Percentiles rank a stretch among this genome's conserved stretches.
These are phyloP conservation scores for Dendroctonus ponderosae DNA, from an alignment of 1,140 invertebrate species.

Conservation along the genomic window DNA sequence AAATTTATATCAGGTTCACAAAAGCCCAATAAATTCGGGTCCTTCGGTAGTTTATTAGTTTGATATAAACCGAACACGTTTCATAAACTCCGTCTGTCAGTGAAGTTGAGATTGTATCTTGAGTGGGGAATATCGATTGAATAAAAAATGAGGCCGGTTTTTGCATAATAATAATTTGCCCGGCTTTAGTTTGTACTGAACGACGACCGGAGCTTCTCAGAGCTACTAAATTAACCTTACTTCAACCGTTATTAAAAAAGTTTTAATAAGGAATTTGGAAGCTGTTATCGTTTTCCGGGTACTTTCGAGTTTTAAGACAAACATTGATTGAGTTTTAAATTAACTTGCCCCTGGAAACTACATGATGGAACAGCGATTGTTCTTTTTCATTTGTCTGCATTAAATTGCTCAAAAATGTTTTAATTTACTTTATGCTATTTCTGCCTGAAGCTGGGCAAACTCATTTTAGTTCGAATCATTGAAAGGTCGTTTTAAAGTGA, in stretches of 20 bases:
- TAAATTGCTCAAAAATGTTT: too few relatives aligned
- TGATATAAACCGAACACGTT: conserved; percentile 28
- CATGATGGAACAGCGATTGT: too few relatives aligned
- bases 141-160: conserved; percentile 27
- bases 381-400: too few relatives aligned
- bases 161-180: conserved; percentile 28
- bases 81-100: conserved; percentile 26
- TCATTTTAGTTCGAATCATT: too few relatives aligned
- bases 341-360: too few relatives aligned
- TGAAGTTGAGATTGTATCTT: conserved; percentile 24
- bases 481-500: too few relatives aligned
- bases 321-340: conserved; percentile 6
- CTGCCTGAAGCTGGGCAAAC: too few relatives aligned
- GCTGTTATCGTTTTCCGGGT: conserved; percentile 6
- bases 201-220: conserved; percentile 5
- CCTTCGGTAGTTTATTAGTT: conserved; percentile 27
- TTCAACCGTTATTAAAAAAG: conserved; percentile 19
- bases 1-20: conserved; percentile 15
- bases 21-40: conserved; percentile 21
- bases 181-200: conserved; percentile 7
- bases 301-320: conserved; percentile 1
- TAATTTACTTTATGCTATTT: too few relatives aligned
- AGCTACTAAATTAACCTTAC: conserved; percentile 20
- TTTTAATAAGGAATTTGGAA: conserved; percentile 19
- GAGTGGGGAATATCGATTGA: conserved; percentile 26